Conservation (phyloP, 2,113 vertebrate species). For the Rhinoderma darwinii region DNA sequence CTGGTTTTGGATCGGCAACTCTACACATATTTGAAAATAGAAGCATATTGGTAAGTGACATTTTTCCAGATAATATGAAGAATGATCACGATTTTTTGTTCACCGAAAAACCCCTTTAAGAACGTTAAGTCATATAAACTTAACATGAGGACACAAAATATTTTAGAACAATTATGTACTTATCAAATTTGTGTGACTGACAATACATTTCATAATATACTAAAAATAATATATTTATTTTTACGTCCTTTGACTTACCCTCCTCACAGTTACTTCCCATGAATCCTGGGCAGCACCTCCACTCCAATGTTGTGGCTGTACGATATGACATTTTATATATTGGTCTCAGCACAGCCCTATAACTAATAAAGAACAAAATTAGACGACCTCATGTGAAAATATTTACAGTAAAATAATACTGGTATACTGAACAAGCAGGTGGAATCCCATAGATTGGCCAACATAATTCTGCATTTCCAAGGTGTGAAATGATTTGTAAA, state of each 20-base stretch:
- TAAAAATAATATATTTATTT: not conserved
- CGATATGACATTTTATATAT: constrained; percentile 87
- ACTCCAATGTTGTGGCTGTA: constrained; percentile 87
- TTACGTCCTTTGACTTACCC: constrained; percentile 73
- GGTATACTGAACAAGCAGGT: too few relatives aligned
- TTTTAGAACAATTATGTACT: not conserved
- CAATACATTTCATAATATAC: not conserved
- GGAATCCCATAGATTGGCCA: too few relatives aligned
- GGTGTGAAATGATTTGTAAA: too few relatives aligned
- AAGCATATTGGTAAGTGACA: too few relatives aligned
- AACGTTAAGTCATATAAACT: not conserved
- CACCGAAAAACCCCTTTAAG: too few relatives aligned
- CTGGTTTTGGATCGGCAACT: too few relatives aligned
- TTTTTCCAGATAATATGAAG: too few relatives aligned
- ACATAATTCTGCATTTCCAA: too few relatives aligned
- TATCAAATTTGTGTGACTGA: not conserved
- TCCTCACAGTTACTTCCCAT: constrained; percentile 86
- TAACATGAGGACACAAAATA: not conserved
- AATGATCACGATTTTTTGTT: too few relatives aligned
- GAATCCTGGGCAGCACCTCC: constrained; percentile 93
- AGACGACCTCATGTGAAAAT: not conserved
- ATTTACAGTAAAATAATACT: not conserved
- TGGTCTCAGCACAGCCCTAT: constrained; percentile 91
- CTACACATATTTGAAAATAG: too few relatives aligned
- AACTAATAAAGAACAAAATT: constrained; percentile 77